Evolutionary conservation across 2,797 vertebrate genomes (phyloP), one percentile per base, ranked within the genome.

Genomic region (Megaceryle alcyon): DNA sequence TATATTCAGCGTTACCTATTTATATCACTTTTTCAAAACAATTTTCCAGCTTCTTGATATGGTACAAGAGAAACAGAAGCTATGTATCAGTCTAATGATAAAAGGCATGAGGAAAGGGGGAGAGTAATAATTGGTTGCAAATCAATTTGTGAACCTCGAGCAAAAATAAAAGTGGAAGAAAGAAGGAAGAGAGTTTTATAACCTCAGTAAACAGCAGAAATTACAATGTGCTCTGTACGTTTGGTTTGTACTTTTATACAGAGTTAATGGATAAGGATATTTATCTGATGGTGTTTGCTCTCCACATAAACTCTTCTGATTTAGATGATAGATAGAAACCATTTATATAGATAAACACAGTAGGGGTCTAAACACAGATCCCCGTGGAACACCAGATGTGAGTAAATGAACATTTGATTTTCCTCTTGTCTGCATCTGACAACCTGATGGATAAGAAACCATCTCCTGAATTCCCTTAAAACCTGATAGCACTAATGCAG

Each of bases 301-400:
- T 88, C 68, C 96, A 96, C 76, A 66, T 96, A 96, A 96, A 94
- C 91, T 95, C 93, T 95, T 97, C 97, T 97, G 98, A 98, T 98
- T 98, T 97, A 97, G 97, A 97, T 98, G 97, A 98, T 98, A 98
- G 98, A 98, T 98, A 97, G 97, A 97, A 97, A 97, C 96, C 96
- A 98, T 98, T 98, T 98, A 97, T 98, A 98, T 96, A 97, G 97
- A 98, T 98, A 98, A 98, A 97, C 97, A 97, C 90, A 49, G 97
- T 72, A 95, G 98, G 97, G 97, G 97, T 97, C 97, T 98, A 97
- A 98, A 98, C 82, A 92, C 7, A 20, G 96, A 92, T 98, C 97
- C 96, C 97, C n/a, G 75, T 96, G 97, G 97, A 98, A 97, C 96
- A 92, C 93, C 96, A 98, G 97, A 98, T 98, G 97, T 92, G 96